These are phyloP conservation scores for Coranthus polyacanthus DNA, from an alignment of 2,797 vertebrate genomes.

Conservation along the genomic window DNA sequence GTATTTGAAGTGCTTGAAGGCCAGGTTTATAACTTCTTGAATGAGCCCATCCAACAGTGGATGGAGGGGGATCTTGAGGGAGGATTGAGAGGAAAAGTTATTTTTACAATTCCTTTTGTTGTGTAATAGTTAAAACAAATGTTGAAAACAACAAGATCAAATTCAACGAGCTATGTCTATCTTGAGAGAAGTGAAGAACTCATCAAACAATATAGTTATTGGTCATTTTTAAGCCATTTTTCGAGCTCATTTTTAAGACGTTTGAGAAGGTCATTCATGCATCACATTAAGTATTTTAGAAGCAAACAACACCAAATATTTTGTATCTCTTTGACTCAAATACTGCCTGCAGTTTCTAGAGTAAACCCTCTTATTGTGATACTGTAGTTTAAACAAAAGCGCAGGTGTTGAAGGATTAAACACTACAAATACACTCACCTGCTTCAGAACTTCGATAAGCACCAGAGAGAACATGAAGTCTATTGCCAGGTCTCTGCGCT, in stretches of 20 bases:
- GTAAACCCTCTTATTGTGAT: not conserved
- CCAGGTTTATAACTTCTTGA: constrained; percentile 97
- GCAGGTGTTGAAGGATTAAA: not conserved
- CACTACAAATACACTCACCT: constrained; percentile 83
- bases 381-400: not conserved
- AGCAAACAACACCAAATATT: too few relatives aligned
- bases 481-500: constrained; percentile 97
- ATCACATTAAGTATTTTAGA: too few relatives aligned
- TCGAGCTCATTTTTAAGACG: too few relatives aligned
- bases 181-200: too few relatives aligned
- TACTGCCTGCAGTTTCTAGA: too few relatives aligned
- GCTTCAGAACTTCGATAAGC: constrained; percentile 98
- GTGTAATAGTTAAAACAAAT: not conserved
- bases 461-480: constrained; percentile 99
- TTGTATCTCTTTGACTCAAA: too few relatives aligned
- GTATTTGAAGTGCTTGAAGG: constrained; percentile 99
- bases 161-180: not conserved
- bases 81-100: constrained; percentile 62
- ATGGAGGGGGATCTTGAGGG: constrained; percentile 93
- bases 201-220: too few relatives aligned
- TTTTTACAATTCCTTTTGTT: not conserved
- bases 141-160: not conserved
- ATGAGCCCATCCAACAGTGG: constrained; percentile 97
- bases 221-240: too few relatives aligned
- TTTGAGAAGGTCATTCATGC: too few relatives aligned